These are phyloP conservation scores for Numenius phaeopus DNA, from an alignment of 2,797 vertebrate genomes.

Conservation along the genomic window DNA sequence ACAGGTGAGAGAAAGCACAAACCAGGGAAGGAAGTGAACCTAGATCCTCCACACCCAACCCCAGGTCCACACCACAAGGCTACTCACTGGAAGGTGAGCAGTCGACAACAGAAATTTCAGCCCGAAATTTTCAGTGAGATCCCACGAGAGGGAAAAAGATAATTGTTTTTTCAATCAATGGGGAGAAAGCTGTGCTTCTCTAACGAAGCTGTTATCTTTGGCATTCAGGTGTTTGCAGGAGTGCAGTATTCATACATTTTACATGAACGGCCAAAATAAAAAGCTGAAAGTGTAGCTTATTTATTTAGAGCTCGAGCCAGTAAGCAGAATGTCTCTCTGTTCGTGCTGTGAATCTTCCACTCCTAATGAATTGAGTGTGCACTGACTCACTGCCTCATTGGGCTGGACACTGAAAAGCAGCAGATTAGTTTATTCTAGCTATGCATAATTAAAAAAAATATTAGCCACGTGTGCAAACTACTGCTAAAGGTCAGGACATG, in stretches of 20 bases:
- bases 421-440: not conserved
- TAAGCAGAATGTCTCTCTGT: not conserved
- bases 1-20: not conserved
- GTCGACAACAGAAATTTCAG: not conserved
- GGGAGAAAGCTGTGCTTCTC: not conserved
- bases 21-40: not conserved
- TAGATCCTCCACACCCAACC: not conserved
- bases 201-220: not conserved
- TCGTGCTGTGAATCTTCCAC: not conserved
- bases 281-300: not conserved
- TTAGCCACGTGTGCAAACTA: not conserved
- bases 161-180: not conserved
- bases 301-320: not conserved
- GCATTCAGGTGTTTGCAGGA: not conserved
- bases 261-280: not conserved
- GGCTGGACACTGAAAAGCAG: not conserved
- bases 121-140: not conserved
- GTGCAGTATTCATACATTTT: not conserved
- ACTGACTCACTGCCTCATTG: not conserved
- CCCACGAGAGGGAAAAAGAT: accelerated
- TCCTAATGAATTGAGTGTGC: not conserved
- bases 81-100: not conserved
- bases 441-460: not conserved
- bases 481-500: not conserved
- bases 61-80: not conserved